Evolutionary conservation across 2,113 vertebrate species (phyloP).

Genomic region (Colinus virginianus): DNA sequence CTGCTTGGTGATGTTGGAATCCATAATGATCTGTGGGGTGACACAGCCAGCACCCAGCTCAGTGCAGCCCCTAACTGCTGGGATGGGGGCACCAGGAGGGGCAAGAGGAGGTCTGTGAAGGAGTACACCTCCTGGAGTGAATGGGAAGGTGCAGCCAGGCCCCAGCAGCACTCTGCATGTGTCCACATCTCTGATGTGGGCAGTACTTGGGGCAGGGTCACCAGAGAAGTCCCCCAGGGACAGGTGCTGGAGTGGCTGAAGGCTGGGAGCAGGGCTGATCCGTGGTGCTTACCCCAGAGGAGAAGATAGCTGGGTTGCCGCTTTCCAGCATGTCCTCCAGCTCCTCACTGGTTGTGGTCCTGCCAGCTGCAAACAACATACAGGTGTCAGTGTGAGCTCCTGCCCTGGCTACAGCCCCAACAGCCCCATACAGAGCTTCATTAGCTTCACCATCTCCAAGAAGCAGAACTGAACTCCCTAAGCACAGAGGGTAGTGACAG

Average conservation of each 20-base stretch:
- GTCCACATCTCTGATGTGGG: too few relatives aligned
- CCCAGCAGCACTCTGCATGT: background rate
- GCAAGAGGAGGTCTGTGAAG: background rate
- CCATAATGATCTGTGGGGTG: conserved; percentile 91
- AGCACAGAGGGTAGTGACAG: rapidly evolving
- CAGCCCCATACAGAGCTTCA: background rate
- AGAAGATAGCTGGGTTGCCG: conserved; percentile 95
- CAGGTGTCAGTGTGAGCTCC: background rate
- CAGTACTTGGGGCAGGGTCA: rapidly evolving
- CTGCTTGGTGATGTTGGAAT: conserved; percentile 95
- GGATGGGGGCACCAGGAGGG: background rate
- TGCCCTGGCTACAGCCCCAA: background rate
- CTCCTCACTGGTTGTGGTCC: conserved; percentile 96
- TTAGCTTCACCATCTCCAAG: background rate
- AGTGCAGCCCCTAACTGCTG: background rate
- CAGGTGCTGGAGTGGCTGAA: background rate
- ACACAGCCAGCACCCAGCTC: background rate
- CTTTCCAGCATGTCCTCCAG: conserved; percentile 98
- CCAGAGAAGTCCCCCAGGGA: background rate
- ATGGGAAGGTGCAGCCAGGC: background rate
- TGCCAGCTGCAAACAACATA: conserved; percentile 83
- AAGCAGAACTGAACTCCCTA: background rate
- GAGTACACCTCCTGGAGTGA: background rate
- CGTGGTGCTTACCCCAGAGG: conserved; percentile 87
- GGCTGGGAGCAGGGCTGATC: background rate